Conservation (phyloP, 2,888 invertebrate species). For the Dasypogon diadema region DNA sequence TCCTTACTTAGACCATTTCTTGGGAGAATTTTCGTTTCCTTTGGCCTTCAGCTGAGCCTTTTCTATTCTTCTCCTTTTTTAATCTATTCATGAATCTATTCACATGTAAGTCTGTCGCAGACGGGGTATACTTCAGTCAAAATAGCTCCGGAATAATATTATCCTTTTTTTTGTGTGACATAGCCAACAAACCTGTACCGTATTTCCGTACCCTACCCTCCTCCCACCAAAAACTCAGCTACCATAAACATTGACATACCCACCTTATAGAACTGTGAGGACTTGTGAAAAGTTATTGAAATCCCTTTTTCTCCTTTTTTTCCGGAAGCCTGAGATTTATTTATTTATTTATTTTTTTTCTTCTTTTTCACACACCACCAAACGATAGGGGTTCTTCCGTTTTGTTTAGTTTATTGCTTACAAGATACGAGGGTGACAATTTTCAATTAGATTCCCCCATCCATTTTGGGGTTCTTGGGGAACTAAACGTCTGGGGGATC, state of each 20-base stretch:
- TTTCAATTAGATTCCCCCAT: constrained; percentile 38
- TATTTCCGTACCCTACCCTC: background rate
- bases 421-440: constrained; percentile 44
- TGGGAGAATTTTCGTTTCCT: background rate
- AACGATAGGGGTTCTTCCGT: constrained; percentile 46
- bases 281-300: constrained; percentile 50
- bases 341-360: constrained; percentile 36
- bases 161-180: constrained; percentile 29
- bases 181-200: background rate
- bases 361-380: background rate
- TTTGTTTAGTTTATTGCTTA: constrained; percentile 50
- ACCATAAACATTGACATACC: background rate
- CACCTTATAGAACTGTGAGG: background rate
- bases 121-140: constrained; percentile 26
- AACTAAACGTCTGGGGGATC: background rate
- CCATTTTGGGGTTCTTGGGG: background rate
- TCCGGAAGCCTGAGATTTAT: constrained; percentile 47
- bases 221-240: background rate
- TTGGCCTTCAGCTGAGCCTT: background rate
- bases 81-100: constrained; percentile 51
- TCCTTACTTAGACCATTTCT: constrained; percentile 19
- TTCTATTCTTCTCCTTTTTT: background rate
- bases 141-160: constrained; percentile 27
- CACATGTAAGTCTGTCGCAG: constrained; percentile 30
- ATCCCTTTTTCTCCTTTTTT: constrained; percentile 18